Evolutionary conservation across 2,888 invertebrate species (phyloP).

Genomic region (Metopia argyrocephala): DNA sequence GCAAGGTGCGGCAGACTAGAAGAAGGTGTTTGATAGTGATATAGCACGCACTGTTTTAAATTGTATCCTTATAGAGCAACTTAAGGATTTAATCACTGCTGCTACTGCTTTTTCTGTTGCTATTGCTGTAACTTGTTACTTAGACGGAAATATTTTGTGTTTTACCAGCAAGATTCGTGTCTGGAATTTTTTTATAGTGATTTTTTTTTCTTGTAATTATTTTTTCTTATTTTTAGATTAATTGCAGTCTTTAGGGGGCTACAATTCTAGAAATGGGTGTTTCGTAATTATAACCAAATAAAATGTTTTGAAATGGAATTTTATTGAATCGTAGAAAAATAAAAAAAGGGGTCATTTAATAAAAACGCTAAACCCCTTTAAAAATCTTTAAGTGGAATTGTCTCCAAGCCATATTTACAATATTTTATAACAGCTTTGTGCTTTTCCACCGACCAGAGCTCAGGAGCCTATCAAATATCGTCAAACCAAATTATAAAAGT

Average conservation of each 20-base stretch:
- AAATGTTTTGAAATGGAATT: no score
- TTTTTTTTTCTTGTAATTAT: neutral
- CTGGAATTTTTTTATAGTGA: slow-evolving; percentile 51
- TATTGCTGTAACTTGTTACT: slow-evolving; percentile 41
- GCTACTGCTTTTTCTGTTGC: neutral
- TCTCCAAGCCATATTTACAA: no score
- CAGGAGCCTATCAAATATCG: no score
- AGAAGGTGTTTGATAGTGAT: neutral
- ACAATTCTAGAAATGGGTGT: no score
- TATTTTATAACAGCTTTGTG: no score
- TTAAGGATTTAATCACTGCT: slow-evolving; percentile 56
- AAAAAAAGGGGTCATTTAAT: no score
- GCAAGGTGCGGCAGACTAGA: neutral
- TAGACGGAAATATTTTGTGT: slow-evolving; percentile 64
- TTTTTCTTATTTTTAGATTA: slow-evolving; percentile 36
- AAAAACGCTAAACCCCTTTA: no score
- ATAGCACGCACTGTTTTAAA: slow-evolving; percentile 39
- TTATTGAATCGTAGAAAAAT: no score
- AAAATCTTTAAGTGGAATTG: no score
- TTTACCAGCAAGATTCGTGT: slow-evolving; percentile 62
- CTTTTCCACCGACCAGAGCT: no score
- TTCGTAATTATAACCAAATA: no score
- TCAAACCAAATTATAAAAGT: no score
- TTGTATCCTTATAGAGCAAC: slow-evolving; percentile 25
- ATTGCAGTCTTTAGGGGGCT: slow-evolving; percentile 12